A percentile compares a stretch with the other conserved stretches of the same genome.
Conservation (phyloP, 2,888 invertebrate genomes). For the Hedychridium roseum region DNA sequence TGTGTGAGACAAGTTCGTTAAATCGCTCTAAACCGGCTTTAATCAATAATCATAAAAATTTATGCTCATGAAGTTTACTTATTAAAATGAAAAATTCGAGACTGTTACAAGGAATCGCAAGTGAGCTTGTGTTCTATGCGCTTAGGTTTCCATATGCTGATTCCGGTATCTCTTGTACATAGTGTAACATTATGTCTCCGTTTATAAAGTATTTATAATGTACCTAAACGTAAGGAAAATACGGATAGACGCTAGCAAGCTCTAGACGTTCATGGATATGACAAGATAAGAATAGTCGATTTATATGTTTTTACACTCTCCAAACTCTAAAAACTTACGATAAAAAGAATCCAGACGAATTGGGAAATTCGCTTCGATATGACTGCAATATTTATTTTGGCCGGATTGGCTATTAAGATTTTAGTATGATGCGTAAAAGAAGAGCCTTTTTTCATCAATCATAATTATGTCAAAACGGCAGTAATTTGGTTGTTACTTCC, state of each 20-base stretch:
- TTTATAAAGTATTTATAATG: slow-evolving; percentile 52
- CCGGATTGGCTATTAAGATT: slow-evolving; percentile 5
- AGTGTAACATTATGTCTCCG: slow-evolving; percentile 55
- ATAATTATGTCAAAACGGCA: slow-evolving; percentile 4
- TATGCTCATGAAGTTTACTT: no score
- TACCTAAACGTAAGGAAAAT: slow-evolving; percentile 30
- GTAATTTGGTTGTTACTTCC: not conserved
- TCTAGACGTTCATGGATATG: slow-evolving; percentile 37
- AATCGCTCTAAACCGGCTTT: slow-evolving; percentile 22
- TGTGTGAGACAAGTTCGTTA: slow-evolving; percentile 23
- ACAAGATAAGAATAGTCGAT: slow-evolving; percentile 31
- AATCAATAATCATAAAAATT: slow-evolving; percentile 8
- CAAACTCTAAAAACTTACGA: slow-evolving; percentile 13
- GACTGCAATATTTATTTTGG: slow-evolving; percentile 17
- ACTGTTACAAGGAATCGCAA: slow-evolving; percentile 26
- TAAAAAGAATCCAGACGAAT: slow-evolving; percentile 35
- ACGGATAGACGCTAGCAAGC: slow-evolving; percentile 35
- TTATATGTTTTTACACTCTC: slow-evolving; percentile 38
- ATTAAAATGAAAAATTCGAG: slow-evolving; percentile 15
- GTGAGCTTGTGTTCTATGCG: slow-evolving; percentile 20
- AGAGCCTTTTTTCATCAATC: slow-evolving; percentile 6
- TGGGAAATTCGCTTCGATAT: slow-evolving; percentile 40
- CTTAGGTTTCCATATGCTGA: slow-evolving; percentile 41
- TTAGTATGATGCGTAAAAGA: not conserved
- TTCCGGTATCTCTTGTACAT: slow-evolving; percentile 54